phyloP scores from a whole-genome alignment of 2,888 invertebrate genomes.

The Gisinianus flammeolus region DNA sequence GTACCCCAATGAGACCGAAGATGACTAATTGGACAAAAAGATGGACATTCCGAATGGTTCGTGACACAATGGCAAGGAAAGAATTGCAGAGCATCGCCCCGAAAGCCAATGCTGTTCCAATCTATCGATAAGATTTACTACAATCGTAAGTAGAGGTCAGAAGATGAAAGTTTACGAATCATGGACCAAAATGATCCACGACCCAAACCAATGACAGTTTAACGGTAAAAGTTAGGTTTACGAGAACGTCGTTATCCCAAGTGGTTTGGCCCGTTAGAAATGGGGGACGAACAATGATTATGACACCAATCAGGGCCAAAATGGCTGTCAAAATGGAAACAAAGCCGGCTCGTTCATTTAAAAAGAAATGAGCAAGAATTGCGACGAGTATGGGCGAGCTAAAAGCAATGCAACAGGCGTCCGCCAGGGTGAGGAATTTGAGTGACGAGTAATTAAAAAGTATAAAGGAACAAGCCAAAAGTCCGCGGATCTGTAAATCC shows the following conservation, averaged over 20 bases:
- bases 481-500: background rate
- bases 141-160: too few species aligned
- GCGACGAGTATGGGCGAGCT: background rate
- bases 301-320: background rate
- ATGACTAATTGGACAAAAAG: background rate
- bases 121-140: too few species aligned
- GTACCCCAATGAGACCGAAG: background rate
- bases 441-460: background rate
- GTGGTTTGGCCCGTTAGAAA: background rate
- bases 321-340: background rate
- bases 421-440: background rate
- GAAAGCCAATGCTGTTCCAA: background rate
- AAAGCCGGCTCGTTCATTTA: background rate
- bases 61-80: background rate
- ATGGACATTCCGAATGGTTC: background rate
- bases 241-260: background rate
- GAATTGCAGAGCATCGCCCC: background rate
- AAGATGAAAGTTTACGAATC: too few species aligned
- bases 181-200: background rate
- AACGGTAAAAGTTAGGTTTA: background rate
- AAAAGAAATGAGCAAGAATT: background rate
- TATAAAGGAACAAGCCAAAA: background rate
- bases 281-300: background rate
- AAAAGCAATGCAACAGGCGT: background rate
- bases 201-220: background rate